phyloP scores from a whole-genome alignment of 2,113 vertebrate species.

The Hoplias malabaricus region DNA sequence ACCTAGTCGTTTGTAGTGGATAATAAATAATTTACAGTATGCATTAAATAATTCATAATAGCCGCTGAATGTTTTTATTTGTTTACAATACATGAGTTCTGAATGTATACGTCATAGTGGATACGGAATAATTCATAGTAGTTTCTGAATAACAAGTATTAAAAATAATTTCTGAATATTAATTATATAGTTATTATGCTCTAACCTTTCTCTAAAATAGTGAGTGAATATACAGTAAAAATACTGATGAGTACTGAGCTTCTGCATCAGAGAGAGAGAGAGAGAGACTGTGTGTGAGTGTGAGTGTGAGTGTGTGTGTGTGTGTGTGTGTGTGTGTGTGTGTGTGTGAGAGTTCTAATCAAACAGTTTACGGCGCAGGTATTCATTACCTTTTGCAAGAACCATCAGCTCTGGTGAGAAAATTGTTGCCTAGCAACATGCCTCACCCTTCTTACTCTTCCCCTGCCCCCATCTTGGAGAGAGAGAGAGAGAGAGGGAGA shows the following conservation, averaged over 20 bases:
- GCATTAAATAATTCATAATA: not conserved
- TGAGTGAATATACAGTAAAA: too few species aligned
- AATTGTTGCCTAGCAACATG: conserved; percentile 71
- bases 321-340: conserved; percentile 2
- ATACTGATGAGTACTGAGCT: not conserved
- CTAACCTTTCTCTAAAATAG: too few species aligned
- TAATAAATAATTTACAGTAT: not conserved
- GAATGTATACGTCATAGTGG: not conserved
- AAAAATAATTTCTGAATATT: not conserved
- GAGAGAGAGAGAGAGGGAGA: not conserved
- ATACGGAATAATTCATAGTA: not conserved
- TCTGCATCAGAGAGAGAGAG: not conserved
- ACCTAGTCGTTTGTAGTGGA: not conserved
- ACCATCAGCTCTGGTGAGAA: conserved; percentile 52
- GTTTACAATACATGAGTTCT: not conserved
- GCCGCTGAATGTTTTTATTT: not conserved
- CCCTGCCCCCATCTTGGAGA: conserved; percentile 37
- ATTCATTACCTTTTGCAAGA: conserved; percentile 41
- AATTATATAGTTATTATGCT: too few species aligned
- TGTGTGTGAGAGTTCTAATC: conserved; percentile 24
- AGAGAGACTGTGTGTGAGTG: not conserved
- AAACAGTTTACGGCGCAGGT: conserved; percentile 25
- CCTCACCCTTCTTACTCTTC: conserved; percentile 12
- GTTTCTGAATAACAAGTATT: not conserved
- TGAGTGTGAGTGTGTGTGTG: not conserved